Conservation (phyloP, 2,888 invertebrate genomes). For the Cabera pusaria region DNA sequence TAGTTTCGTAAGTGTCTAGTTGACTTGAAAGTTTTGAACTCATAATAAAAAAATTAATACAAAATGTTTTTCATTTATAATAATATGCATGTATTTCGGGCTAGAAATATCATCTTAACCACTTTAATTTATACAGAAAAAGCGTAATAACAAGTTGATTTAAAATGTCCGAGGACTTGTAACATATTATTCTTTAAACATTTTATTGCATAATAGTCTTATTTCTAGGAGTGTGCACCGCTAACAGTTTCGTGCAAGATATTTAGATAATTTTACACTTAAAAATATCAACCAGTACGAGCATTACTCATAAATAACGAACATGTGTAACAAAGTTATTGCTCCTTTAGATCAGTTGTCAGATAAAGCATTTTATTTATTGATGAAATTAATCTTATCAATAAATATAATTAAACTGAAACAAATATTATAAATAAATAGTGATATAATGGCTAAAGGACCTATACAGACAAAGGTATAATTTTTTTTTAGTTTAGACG, state of each 20-base stretch:
- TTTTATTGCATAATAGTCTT: constrained; percentile 36
- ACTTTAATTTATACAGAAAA: constrained; percentile 34
- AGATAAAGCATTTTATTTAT: too few relatives aligned
- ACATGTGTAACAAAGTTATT: too few relatives aligned
- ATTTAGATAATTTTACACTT: constrained; percentile 26
- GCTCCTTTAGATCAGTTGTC: too few relatives aligned
- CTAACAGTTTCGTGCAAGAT: constrained; percentile 46
- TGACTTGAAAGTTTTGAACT: constrained; percentile 3
- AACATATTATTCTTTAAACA: constrained; percentile 48
- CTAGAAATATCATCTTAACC: constrained; percentile 42
- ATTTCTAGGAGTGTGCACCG: constrained; percentile 47
- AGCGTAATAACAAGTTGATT: constrained; percentile 43
- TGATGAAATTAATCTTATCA: too few relatives aligned
- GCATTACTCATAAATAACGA: too few relatives aligned
- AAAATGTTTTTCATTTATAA: constrained; percentile 22
- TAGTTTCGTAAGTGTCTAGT: constrained; percentile 9
- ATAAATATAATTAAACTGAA: constrained; percentile 36
- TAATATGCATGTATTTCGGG: constrained; percentile 51
- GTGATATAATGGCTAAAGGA: constrained; percentile 62
- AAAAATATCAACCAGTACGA: constrained; percentile 25
- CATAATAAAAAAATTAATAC: constrained; percentile 22
- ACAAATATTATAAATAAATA: constrained; percentile 66
- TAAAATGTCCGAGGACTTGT: constrained; percentile 40
- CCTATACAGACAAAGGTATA: constrained; percentile 47
- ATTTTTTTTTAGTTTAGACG: constrained; percentile 58